Percentiles rank a stretch among this genome's conserved stretches.
These are phyloP conservation scores for Synodontis membranacea DNA, from an alignment of 2,113 vertebrate genomes.

Conservation along the genomic window DNA sequence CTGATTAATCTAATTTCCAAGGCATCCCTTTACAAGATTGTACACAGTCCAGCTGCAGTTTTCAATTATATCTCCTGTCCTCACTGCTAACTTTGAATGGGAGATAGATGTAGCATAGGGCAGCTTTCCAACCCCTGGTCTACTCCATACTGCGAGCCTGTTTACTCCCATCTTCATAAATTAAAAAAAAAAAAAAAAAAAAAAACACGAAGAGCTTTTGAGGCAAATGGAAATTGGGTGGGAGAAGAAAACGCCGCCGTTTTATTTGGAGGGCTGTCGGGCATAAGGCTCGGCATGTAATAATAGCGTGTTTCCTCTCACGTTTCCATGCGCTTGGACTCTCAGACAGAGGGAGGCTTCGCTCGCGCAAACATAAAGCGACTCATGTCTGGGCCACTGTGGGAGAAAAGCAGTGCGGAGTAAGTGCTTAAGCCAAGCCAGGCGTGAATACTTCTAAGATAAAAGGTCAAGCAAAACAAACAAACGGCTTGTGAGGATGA, in stretches of 20 bases:
- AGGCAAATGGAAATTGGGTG: conserved; percentile 65
- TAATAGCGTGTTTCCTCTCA: conserved; percentile 74
- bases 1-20: conserved; percentile 99
- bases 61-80: conserved; percentile 99
- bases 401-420: conserved; percentile 73
- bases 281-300: conserved; percentile 69
- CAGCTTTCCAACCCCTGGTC: conserved; percentile 64
- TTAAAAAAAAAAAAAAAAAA: conserved; percentile 60
- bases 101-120: conserved; percentile 70
- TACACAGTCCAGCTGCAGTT: conserved; percentile 95
- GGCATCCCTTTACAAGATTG: conserved; percentile 96
- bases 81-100: conserved; percentile 84
- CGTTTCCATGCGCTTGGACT: conserved; percentile 69
- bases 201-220: conserved; percentile 59
- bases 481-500: conserved; percentile 82
- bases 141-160: conserved; percentile 67
- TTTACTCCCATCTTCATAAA: conserved; percentile 73
- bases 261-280: conserved; percentile 74
- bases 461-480: conserved; percentile 88
- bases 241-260: conserved; percentile 62
- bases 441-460: conserved; percentile 81
- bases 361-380: conserved; percentile 65
- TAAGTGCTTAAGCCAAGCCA: conserved; percentile 81
- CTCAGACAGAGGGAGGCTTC: conserved; percentile 61
- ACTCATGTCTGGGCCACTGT: conserved; percentile 65